Percentiles rank a stretch among this genome's conserved stretches.
Evolutionary conservation across 1,140 invertebrate genomes (phyloP).

Genomic region (Nephotettix cincticeps): DNA sequence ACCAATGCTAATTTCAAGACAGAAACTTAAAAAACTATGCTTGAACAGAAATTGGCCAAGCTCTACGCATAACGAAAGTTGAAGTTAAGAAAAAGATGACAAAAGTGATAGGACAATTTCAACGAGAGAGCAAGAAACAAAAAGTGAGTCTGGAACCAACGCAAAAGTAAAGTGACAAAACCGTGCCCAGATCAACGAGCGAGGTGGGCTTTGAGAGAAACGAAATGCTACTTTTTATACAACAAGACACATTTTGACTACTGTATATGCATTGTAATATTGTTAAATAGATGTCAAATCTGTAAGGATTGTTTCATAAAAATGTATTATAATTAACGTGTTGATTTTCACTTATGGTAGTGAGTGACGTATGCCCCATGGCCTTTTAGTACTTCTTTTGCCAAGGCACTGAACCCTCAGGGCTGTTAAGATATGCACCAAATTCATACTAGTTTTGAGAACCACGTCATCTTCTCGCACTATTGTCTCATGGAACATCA

Average conservation of each 20-base stretch:
- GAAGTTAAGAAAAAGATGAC: background rate
- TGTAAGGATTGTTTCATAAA: too few relatives aligned
- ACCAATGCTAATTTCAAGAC: background rate
- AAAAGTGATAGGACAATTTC: slow-evolving; percentile 9
- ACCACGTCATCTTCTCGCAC: too few relatives aligned
- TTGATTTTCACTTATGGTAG: too few relatives aligned
- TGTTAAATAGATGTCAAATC: too few relatives aligned
- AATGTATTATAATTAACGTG: too few relatives aligned
- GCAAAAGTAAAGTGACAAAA: slow-evolving; percentile 10
- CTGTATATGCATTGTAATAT: too few relatives aligned
- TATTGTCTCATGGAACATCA: background rate
- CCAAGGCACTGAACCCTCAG: too few relatives aligned
- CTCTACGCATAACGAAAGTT: background rate
- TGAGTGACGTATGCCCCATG: background rate
- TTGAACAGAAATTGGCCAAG: too few relatives aligned
- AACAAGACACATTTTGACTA: too few relatives aligned
- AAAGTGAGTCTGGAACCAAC: slow-evolving; percentile 22
- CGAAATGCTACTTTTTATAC: too few relatives aligned
- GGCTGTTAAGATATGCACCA: too few relatives aligned
- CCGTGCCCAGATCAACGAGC: background rate
- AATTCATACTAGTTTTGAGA: background rate
- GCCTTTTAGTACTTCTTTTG: background rate
- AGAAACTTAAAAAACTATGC: background rate
- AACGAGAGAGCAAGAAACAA: slow-evolving; percentile 22
- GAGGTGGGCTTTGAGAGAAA: too few relatives aligned